Evolutionary conservation across 2,113 vertebrate genomes (phyloP).

Genomic region (Ariopsis seemanni): DNA sequence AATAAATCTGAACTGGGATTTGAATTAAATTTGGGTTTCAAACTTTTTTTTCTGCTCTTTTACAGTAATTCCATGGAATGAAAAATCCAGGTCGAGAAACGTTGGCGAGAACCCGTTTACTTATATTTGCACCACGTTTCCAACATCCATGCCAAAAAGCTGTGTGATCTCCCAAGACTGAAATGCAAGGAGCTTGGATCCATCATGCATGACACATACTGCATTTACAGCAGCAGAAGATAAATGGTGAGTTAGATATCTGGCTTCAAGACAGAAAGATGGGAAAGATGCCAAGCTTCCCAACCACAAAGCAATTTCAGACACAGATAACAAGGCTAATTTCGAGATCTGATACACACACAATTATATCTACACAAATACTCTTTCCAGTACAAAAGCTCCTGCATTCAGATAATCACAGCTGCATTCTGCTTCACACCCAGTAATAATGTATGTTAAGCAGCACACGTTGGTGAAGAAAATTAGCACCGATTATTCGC

Average conservation of each 20-base stretch:
- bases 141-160: neutral
- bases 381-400: conserved; percentile 31
- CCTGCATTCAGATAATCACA: conserved; percentile 55
- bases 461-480: conserved; percentile 55
- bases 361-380: neutral
- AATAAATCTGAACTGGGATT: too few species aligned
- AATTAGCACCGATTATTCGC: conserved; percentile 56
- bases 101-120: neutral
- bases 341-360: conserved; percentile 33
- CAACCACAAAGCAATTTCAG: conserved; percentile 5
- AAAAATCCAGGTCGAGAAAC: neutral
- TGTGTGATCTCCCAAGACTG: neutral
- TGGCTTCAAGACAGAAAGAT: neutral
- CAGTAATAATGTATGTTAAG: conserved; percentile 65
- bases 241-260: neutral
- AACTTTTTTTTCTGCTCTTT: too few species aligned
- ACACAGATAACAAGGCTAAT: conserved; percentile 8
- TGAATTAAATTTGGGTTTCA: too few species aligned
- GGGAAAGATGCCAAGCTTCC: neutral
- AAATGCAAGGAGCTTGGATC: neutral
- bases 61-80: too few species aligned
- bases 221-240: neutral
- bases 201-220: conserved; percentile 21
- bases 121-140: neutral
- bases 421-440: conserved; percentile 53